Base-by-base conservation (phyloP, 1,140 invertebrate species). In the Solenopsis fugax region DNA sequence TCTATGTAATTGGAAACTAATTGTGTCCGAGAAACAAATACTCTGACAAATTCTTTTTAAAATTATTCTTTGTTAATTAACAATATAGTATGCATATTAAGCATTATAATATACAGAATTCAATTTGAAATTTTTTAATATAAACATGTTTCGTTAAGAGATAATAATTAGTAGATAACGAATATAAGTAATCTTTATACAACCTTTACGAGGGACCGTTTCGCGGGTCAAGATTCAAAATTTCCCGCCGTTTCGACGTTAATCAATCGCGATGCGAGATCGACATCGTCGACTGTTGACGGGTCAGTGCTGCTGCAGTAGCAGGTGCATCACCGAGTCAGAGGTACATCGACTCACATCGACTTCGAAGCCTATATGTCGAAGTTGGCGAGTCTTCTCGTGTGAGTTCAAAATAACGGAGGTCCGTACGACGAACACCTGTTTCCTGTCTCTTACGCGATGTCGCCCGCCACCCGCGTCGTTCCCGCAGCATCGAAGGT, bases 211-310 rank as follows among this genome's bases (percentile, higher is more conserved):
- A n/a, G 9, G 16, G 16, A 54, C 29, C 21, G 3, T 58, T 80
- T 13, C 29, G 13, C 1, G 16, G 16, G 29, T 18, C 12, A 24
- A 50, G 24, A 77, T 87, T 86, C 34, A 87, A 90, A 64, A 1
- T 87, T 87, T 85, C 87, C 78, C 90, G 90, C 90, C 85, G 45
- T 78, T 62, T n/a, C 45, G 80, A 78, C 67, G 71, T 71, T 71
- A 29, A 81, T 87, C 80, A 87, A 75, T 54, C 64, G 45, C 75
- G 67, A 75, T 24, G 87, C 78, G 80, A 87, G 77, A 78, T 58
- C 56, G 71, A 76, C 88, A 88, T 78, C 78, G 80, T 90, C 87
- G 62, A 89, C 78, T 91, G 90, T 91, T 89, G 89, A 86, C 69
- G 87, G 72, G 67, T 65, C 76, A 91, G 89, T 89, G 77, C 72